Evolutionary conservation across 2,113 vertebrate genomes (phyloP), one percentile per base, ranked within the genome.

Genomic region (Phaethon lepturus): DNA sequence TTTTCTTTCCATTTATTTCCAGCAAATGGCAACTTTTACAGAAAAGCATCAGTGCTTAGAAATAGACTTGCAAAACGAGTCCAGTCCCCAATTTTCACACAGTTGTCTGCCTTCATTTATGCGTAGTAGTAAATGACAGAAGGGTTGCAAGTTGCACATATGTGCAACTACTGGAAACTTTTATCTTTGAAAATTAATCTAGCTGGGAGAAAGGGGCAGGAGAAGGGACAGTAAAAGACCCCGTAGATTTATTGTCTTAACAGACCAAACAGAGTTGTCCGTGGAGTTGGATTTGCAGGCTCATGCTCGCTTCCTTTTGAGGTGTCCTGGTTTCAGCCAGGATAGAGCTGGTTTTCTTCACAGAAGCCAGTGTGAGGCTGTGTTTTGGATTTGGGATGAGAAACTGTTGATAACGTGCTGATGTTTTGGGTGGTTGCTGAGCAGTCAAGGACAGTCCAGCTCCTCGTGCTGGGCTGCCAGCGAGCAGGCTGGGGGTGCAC

Each of bases 261-360:
- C 3, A 24, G 14, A 45, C 31, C 20, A 24, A 52, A 8, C 13
- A 1, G 22, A 67, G 15, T 49, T 56, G 53, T 33, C 42, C 31
- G 22, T 52, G 52, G 40, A 73, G 24, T 6, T n/a, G 53, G 53
- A 13, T 60, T 60, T 77, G 62, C 14, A 69, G 50, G 25, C 5
- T 71, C 3, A 1, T 1, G 0, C 24, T 71, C 0, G 2, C 19
- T 44, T 33, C 40, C 35, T 67, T 50, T 20, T 5, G 29, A 50
- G 47, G 26, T 26, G 38, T 38, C 38, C 38, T 38, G 38, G 38
- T 38, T 38, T 38, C 38, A 38, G 38, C 38, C 38, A 38, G 38
- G 38, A 38, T 38, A 38, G 38, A 38, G 38, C 38, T 38, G 38
- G 38, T 38, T 38, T 38, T 38, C 38, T 38, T 38, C 38, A 38